Evolutionary conservation across 2,797 vertebrate genomes (phyloP).

Genomic region (Cuniculus paca): DNA sequence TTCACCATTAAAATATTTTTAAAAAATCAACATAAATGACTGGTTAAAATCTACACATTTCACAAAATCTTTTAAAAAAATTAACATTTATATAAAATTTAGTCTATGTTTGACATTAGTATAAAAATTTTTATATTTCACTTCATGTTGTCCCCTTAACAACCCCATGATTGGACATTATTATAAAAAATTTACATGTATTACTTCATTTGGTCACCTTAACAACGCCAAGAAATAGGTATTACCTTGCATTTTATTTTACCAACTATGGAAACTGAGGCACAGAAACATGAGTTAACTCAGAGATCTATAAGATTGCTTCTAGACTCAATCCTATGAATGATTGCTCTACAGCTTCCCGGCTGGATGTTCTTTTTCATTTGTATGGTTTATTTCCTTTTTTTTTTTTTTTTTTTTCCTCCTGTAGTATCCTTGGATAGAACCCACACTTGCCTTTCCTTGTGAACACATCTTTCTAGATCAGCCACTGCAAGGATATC

Average conservation of each 20-base stretch:
- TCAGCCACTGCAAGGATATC: not conserved
- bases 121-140: not conserved
- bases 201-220: not conserved
- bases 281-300: not conserved
- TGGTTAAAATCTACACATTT: not conserved
- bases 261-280: not conserved
- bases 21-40: not conserved
- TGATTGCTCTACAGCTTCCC: not conserved
- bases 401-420: not conserved
- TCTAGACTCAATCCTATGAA: not conserved
- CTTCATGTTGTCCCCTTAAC: not conserved
- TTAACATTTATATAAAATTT: not conserved
- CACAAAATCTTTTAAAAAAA: not conserved
- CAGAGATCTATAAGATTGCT: not conserved
- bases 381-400: not conserved
- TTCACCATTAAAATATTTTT: not conserved
- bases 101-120: not conserved
- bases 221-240: not conserved
- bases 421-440: not conserved
- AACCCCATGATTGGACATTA: not conserved
- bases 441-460: not conserved
- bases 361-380: not conserved
- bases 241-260: constrained; percentile 1
- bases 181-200: constrained; percentile 34
- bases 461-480: not conserved